Evolutionary conservation across 2,797 vertebrate species (phyloP).

Genomic region (Hapalemur alaotrensis): DNA sequence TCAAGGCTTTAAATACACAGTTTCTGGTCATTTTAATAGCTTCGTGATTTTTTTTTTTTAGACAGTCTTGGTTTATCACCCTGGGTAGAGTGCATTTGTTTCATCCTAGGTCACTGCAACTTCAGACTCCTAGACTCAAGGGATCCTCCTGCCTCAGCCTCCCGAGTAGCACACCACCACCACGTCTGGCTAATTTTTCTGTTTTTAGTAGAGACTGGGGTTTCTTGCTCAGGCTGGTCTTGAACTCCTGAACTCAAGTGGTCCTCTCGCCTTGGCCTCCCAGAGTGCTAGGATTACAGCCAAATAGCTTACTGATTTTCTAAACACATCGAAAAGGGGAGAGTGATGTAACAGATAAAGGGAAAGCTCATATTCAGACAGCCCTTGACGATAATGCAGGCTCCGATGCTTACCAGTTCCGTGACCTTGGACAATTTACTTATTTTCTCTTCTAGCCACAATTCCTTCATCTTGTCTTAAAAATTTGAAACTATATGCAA

Average conservation of each 20-base stretch:
- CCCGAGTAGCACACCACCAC: too few relatives aligned
- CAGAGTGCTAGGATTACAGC: too few relatives aligned
- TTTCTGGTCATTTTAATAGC: neutral
- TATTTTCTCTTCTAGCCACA: neutral
- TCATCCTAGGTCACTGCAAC: too few relatives aligned
- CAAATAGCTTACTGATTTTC: neutral
- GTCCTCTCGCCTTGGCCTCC: too few relatives aligned
- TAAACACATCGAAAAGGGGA: neutral
- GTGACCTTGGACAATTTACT: neutral
- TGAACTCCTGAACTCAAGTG: too few relatives aligned
- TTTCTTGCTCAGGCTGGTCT: too few relatives aligned
- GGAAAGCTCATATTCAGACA: slow-evolving; percentile 11
- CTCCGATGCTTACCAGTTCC: neutral
- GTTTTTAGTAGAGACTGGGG: too few relatives aligned
- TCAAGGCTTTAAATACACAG: neutral
- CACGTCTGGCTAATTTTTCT: too few relatives aligned
- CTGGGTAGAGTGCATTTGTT: too few relatives aligned
- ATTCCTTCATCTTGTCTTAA: neutral
- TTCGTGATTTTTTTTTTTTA: neutral
- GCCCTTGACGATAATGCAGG: neutral
- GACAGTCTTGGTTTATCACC: too few relatives aligned
- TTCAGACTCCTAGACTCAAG: too few relatives aligned
- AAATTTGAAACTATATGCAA: slow-evolving; percentile 16
- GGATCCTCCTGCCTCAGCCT: too few relatives aligned
- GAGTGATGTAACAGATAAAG: neutral